Base-by-base conservation (phyloP, 2,888 invertebrate genomes). In the Apomyelois bistriatella region DNA sequence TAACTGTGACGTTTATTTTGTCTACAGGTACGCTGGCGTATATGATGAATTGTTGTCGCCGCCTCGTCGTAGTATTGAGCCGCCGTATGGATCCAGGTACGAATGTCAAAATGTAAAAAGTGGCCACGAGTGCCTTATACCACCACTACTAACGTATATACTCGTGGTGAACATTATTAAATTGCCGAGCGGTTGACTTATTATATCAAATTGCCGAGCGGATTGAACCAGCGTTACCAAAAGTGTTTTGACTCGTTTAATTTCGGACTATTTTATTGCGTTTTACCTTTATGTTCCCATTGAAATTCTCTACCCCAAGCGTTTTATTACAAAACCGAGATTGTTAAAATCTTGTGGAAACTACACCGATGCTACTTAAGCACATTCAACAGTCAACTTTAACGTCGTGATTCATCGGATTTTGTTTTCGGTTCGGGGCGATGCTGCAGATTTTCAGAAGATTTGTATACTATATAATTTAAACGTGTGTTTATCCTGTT, bases 51-150 rank as follows among this genome's bases (percentile, higher is more conserved):
- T 88, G 74, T 81, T 89, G 80, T 89, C 88, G 65, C 88, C 89
- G 71, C 88, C 88, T 54, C 82, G 88, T 58, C 88, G 89, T 76
- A 85, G 74, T 68, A 81, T 87, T 63, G 90, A 90, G 74, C 87
- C 86, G 76, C 86, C 88, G 52, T 87, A 84, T 71, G 89, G 87
- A 88, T 67, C 85, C 88, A 90, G 89, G 89, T 90, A 90, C 89
- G 88, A 86, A 76, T 82, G 86, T 84, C 82, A 85, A 70, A 82
- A 73, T 83, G 79, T 86, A 85, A 81, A 71, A 85, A 84, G 84
- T 75, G 82, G 74, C 76, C 70, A 60, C 74, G 72, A 64, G 74
- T 73, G 76, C 68, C 75, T 65, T 64, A 70, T 74, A 63, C 58
- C 74, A 68, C 58, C 72, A 61, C 56, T 62, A 61, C 56, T 62